A percentile compares a stretch with the other conserved stretches of the same genome.
These are phyloP conservation scores for Enteromius argenteus DNA, from an alignment of 2,797 vertebrate genomes.

Conservation along the genomic window DNA sequence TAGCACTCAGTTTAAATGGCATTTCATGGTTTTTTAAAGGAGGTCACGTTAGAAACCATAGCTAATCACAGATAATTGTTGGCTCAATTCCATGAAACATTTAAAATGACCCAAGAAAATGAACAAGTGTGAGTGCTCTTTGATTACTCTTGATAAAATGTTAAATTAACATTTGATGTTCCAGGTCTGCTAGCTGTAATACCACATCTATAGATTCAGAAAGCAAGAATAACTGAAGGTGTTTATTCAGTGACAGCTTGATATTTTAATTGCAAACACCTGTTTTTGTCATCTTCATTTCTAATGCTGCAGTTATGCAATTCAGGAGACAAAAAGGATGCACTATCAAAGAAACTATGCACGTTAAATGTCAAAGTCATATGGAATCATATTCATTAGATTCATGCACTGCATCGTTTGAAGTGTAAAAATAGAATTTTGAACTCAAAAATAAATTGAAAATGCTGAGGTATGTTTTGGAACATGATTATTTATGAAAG, in stretches of 20 bases:
- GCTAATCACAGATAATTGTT: conserved; percentile 82
- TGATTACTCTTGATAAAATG: conserved; percentile 56
- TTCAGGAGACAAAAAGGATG: conserved; percentile 50
- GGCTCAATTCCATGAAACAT: conserved; percentile 74
- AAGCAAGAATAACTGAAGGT: conserved; percentile 60
- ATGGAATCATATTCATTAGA: background rate
- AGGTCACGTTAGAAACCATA: conserved; percentile 76
- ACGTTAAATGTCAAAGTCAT: background rate
- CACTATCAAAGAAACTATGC: background rate
- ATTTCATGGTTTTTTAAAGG: conserved; percentile 76
- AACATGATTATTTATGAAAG: conserved; percentile 1
- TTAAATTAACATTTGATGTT: conserved; percentile 52
- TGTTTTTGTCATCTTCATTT: conserved; percentile 68
- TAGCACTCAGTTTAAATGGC: conserved; percentile 72
- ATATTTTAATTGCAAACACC: conserved; percentile 76
- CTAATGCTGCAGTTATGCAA: conserved; percentile 60
- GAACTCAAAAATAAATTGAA: background rate
- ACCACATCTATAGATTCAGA: conserved; percentile 31
- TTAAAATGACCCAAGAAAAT: conserved; percentile 73
- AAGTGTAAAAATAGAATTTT: conserved; percentile 5
- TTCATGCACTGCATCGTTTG: background rate
- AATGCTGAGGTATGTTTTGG: conserved; percentile 13
- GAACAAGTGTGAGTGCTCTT: conserved; percentile 50
- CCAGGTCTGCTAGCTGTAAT: conserved; percentile 26
- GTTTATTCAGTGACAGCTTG: conserved; percentile 64